phyloP scores from a whole-genome alignment of 2,113 vertebrate species.

The Xenopus borealis region DNA sequence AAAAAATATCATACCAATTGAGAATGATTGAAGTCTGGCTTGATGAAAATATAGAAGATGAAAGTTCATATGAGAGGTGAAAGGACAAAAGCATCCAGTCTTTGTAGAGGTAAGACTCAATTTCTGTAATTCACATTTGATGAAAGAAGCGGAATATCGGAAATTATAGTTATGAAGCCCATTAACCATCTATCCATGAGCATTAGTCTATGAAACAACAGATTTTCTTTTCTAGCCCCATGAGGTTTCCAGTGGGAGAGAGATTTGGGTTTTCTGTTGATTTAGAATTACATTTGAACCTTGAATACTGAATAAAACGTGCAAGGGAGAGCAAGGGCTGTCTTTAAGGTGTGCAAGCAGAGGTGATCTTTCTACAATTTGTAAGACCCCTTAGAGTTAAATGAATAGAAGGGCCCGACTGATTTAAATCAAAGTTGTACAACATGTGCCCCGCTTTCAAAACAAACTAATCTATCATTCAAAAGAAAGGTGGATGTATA shows the following conservation, averaged over 20 bases:
- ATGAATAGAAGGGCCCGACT: too few species aligned
- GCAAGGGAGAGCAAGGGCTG: too few species aligned
- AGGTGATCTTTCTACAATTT: too few species aligned
- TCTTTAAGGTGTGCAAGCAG: too few species aligned
- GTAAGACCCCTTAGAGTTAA: too few species aligned
- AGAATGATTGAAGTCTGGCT: constrained; percentile 23
- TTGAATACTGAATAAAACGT: too few species aligned
- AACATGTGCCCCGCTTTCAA: too few species aligned
- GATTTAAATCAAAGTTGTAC: too few species aligned
- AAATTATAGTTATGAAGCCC: constrained; percentile 38
- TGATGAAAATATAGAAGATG: constrained; percentile 21
- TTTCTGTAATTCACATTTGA: constrained; percentile 35
- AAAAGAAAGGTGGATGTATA: too few species aligned
- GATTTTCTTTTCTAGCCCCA: background rate
- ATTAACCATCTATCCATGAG: constrained; percentile 25
- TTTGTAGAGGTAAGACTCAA: constrained; percentile 15
- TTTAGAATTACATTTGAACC: too few species aligned
- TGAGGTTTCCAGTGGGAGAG: constrained; percentile 19
- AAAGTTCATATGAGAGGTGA: constrained; percentile 26
- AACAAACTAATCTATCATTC: too few species aligned
- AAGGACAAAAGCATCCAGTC: constrained; percentile 15
- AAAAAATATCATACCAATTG: constrained; percentile 18
- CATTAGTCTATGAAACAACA: constrained; percentile 18
- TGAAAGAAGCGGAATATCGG: constrained; percentile 36
- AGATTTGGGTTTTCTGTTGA: constrained; percentile 6